Base-by-base conservation (phyloP, 2,888 invertebrate species). In the Schrankia costaestrigalis region DNA sequence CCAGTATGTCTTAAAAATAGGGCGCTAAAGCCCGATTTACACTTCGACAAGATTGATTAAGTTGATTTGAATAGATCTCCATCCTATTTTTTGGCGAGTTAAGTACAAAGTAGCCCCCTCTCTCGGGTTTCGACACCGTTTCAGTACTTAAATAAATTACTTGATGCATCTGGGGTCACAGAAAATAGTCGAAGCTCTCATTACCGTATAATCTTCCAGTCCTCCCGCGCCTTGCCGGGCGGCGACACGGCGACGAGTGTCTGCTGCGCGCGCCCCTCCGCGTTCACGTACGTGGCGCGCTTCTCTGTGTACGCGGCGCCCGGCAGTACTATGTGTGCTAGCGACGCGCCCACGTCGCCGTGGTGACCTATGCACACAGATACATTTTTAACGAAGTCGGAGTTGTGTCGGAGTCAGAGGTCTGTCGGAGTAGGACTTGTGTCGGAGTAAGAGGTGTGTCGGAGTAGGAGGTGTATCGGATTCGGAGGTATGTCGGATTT, bases 291-390 rank as follows among this genome's bases (percentile, higher is more conserved):
- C 0, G 96, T 97, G n/a, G 92, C 97, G 72, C 95, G 94, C 85
- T 99, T 99, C 90, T 99, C 99, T 0, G 99, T 99, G 83, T 99
- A 99, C 0, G 99, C 98, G 3, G 97, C 97, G 42, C 98, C 97
- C 1, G 99, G 97, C 7, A 99, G 84, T 38, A 99, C 91, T 1
- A 96, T 92, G 83, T 99, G 98, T 19, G 99, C 99, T 49, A 97
- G 93, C 22, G 91, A 81, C 1, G 99, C 99, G 32, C 99, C 99
- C 39, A 83, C 89, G 80, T 99, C 99, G 40, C 99, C 99, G 82
- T 99, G 99, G 86, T 98, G 98, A 31, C 97, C 96, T 95, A 62
- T 0, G 5, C 11, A 12, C 22, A 22, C 29, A 9, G 9, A 11
- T 13, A 25, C 11, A 24, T 12, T 13, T 5, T 14, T 14, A 12